phyloP scores from a whole-genome alignment of 2,113 vertebrate species.

The Syngnathoides biaculeatus region DNA sequence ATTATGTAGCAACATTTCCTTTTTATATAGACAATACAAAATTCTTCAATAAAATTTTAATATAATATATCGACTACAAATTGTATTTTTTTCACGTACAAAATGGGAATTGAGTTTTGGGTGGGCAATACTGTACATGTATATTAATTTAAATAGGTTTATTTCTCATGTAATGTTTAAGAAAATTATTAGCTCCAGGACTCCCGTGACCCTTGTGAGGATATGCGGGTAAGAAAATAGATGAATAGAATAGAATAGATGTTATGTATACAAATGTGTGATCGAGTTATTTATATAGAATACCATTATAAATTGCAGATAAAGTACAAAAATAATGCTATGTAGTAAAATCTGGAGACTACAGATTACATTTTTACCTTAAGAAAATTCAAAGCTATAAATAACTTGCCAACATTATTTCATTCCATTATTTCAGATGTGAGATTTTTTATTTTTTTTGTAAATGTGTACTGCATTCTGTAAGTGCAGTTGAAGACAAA shows the following conservation, averaged over 20 bases:
- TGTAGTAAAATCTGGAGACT: neutral
- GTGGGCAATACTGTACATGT: too few species aligned
- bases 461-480: neutral
- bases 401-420: too few species aligned
- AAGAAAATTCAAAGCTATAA: neutral
- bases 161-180: too few species aligned
- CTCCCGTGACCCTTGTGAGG: too few species aligned
- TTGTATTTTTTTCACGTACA: neutral
- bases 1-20: neutral
- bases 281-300: too few species aligned
- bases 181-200: too few species aligned
- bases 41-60: neutral
- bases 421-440: neutral
- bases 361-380: neutral
- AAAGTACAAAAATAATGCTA: neutral
- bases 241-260: too few species aligned
- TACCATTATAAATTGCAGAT: neutral
- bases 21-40: neutral
- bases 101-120: neutral
- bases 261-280: too few species aligned
- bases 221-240: too few species aligned
- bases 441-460: too few species aligned
- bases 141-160: too few species aligned
- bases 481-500: slow-evolving; percentile 1
- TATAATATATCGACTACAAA: neutral